Base-by-base conservation (phyloP, 2,888 invertebrate species). In the Drosophila fulvimacula region DNA sequence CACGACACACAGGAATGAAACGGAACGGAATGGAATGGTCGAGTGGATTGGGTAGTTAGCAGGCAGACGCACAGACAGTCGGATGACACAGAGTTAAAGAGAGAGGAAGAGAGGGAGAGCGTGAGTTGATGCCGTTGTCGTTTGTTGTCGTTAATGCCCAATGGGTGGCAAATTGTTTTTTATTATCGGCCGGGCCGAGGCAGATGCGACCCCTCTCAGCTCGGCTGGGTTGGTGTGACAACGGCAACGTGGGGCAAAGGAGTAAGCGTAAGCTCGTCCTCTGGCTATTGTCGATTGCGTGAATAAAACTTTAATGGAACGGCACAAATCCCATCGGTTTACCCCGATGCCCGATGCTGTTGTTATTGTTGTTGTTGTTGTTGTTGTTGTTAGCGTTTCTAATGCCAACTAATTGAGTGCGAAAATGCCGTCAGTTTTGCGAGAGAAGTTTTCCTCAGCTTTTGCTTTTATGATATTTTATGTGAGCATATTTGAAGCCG, bases 351-450 rank as follows among this genome's bases (percentile, higher is more conserved):
- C 38, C 38, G 27, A n/a, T 41, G 21, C 41, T 41, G 11, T 34
- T 51, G 39, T 44, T 53, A 17, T 46, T 46, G 36, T 46, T 63
- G 42, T 39, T 48, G 19, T 56, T 24, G 15, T 6, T 21, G 34
- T 63, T 49, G 41, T 62, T 64, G 63, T 48, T 48, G n/a, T 56
- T 30, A 53, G 53, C 52, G 81, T 55, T 75, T 53, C 87, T 91
- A 92, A 92, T 92, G 91, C 92, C 91, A 84, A 92, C 92, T 92
- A 92, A 92, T 92, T 92, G 92, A 92, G 92, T 92, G 92, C 92
- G 91, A 92, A 92, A 92, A 91, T 91, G 87, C 82, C 90, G 82
- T 90, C 89, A 88, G 90, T 88, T 88, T 89, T 86, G 76, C 63
- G 66, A 66, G 69, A 66, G 69, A 49, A 48, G 72, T 69, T 74